Evolutionary conservation across 2,113 vertebrate species (phyloP).

Genomic region (Setophaga coronata): DNA sequence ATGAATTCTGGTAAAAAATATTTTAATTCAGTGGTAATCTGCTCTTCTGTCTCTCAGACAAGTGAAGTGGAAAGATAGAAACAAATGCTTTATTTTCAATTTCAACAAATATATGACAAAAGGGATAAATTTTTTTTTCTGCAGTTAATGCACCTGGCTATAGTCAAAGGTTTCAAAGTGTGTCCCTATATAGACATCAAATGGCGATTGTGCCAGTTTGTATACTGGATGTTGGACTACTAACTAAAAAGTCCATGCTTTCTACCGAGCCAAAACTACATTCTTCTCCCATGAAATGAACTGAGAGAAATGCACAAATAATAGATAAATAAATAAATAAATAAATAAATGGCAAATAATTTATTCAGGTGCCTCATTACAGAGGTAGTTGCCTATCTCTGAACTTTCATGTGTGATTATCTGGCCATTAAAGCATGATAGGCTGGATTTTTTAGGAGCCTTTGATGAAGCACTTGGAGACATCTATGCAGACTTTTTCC

Average conservation of each 20-base stretch:
- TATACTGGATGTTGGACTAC: background rate
- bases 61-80: background rate
- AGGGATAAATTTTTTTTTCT: background rate
- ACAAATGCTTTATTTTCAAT: background rate
- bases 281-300: background rate
- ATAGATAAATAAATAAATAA: background rate
- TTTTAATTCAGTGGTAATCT: background rate
- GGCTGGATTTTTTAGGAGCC: background rate
- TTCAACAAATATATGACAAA: background rate
- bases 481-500: background rate
- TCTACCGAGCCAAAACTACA: background rate
- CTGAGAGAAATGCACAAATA: background rate
- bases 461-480: slow-evolving; percentile 40
- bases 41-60: background rate
- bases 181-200: background rate
- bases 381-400: background rate
- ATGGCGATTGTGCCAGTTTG: background rate
- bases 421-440: background rate
- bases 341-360: background rate
- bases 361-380: background rate
- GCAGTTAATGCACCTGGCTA: background rate
- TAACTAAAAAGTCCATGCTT: background rate
- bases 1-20: background rate
- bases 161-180: background rate
- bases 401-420: background rate